Percentiles rank a stretch among this genome's conserved stretches.
phyloP scores from a whole-genome alignment of 35 echinoderm and acorn worm genomes.

The Apostichopus japonicus region DNA sequence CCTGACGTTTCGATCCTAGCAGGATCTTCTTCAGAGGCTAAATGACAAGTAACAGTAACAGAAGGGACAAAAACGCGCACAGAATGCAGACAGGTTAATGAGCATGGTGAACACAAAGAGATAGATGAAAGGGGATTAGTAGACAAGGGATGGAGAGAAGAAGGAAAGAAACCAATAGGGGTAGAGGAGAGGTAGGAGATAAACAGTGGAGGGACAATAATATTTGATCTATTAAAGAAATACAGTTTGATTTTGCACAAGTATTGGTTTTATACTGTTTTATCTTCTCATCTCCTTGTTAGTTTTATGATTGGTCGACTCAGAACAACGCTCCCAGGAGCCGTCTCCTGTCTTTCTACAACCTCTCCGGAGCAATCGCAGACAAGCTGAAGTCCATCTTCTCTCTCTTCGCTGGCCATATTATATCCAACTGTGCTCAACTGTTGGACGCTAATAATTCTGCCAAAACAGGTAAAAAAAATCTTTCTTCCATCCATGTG shows the following conservation, averaged over 20 bases:
- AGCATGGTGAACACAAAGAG: too few relatives aligned
- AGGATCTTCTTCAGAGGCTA: too few relatives aligned
- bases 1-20: too few relatives aligned
- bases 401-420: conserved; percentile 92
- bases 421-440: conserved; percentile 78
- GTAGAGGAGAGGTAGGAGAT: too few relatives aligned
- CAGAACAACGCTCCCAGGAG: conserved; percentile 52
- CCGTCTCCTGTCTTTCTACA: conserved; percentile 83
- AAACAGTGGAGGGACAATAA: too few relatives aligned
- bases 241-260: background rate
- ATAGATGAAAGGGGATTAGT: too few relatives aligned
- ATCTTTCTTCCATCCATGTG: background rate
- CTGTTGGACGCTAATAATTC: conserved; percentile 78
- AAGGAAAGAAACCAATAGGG: too few relatives aligned
- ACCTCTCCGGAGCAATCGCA: conserved; percentile 75
- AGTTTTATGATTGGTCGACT: conserved; percentile 91
- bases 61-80: too few relatives aligned
- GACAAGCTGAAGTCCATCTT: conserved; percentile 91
- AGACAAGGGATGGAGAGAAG: too few relatives aligned
- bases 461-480: conserved; percentile 73
- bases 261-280: background rate
- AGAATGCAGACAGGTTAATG: too few relatives aligned
- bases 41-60: too few relatives aligned
- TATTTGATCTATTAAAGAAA: too few relatives aligned
- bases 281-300: background rate